Evolutionary conservation across 2,888 invertebrate genomes (phyloP).

Genomic region (Carpatolechia fugitivella): DNA sequence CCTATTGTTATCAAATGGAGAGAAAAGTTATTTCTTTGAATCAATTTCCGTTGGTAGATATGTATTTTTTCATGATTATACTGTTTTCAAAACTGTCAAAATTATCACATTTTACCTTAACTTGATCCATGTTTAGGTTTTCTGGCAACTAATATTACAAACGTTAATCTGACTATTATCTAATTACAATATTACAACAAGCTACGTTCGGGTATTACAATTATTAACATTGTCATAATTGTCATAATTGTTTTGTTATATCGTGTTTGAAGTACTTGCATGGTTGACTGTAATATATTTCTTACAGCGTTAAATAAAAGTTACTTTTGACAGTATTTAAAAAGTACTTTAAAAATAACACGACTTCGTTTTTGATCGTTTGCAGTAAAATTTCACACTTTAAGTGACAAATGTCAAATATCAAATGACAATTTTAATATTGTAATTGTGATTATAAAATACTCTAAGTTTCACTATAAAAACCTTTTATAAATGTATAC

Average conservation of each 20-base stretch:
- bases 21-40: too few relatives aligned
- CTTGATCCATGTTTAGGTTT: slow-evolving; percentile 10
- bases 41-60: too few relatives aligned
- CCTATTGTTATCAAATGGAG: neutral
- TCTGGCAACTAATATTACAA: slow-evolving; percentile 45
- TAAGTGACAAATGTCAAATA: neutral
- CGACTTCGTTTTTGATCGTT: too few relatives aligned
- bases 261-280: too few relatives aligned
- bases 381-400: too few relatives aligned
- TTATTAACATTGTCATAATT: slow-evolving; percentile 5
- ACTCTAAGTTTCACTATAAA: slow-evolving; percentile 55
- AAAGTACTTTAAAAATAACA: too few relatives aligned
- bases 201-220: neutral
- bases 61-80: too few relatives aligned
- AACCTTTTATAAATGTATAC: slow-evolving; percentile 72
- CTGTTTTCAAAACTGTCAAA: too few relatives aligned
- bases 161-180: slow-evolving; percentile 33
- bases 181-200: slow-evolving; percentile 57
- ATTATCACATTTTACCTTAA: slow-evolving; percentile 17
- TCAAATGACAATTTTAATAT: neutral
- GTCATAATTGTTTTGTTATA: too few relatives aligned
- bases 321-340: too few relatives aligned
- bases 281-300: too few relatives aligned
- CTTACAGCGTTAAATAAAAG: too few relatives aligned
- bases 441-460: slow-evolving; percentile 45